phyloP scores from a whole-genome alignment of 1,140 invertebrate species.

The Contarinia nasturtii region DNA sequence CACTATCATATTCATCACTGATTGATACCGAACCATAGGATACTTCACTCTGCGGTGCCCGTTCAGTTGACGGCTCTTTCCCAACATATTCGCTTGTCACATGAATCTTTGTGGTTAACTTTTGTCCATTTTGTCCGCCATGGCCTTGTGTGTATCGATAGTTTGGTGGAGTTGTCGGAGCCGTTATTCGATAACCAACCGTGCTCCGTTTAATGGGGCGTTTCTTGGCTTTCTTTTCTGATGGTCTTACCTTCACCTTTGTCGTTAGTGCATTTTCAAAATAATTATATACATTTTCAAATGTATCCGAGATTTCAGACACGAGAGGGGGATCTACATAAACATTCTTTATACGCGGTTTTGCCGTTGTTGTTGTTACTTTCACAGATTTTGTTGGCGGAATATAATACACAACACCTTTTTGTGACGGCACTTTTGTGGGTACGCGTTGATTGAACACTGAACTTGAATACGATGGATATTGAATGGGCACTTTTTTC shows the following conservation, averaged over 20 bases:
- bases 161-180: background rate
- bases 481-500: too few species aligned
- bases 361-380: background rate
- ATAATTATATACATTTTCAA: slow-evolving; percentile 2
- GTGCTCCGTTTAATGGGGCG: background rate
- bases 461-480: too few species aligned
- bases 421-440: too few species aligned
- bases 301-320: background rate
- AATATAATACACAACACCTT: too few species aligned
- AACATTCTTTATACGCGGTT: background rate
- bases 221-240: background rate
- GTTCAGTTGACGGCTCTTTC: background rate
- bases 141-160: background rate
- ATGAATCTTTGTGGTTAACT: slow-evolving; percentile 1
- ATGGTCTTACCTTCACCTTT: background rate
- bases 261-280: background rate
- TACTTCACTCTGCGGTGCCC: too few species aligned
- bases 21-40: background rate
- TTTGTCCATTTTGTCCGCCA: background rate
- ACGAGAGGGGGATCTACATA: slow-evolving; percentile 1
- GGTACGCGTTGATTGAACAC: too few species aligned
- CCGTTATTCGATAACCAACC: background rate
- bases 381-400: background rate
- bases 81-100: slow-evolving; percentile 2
- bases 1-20: background rate